Percentiles rank a stretch among this genome's conserved stretches.
phyloP scores from a whole-genome alignment of 2,888 invertebrate genomes.

The Heteromurus nitidus region DNA sequence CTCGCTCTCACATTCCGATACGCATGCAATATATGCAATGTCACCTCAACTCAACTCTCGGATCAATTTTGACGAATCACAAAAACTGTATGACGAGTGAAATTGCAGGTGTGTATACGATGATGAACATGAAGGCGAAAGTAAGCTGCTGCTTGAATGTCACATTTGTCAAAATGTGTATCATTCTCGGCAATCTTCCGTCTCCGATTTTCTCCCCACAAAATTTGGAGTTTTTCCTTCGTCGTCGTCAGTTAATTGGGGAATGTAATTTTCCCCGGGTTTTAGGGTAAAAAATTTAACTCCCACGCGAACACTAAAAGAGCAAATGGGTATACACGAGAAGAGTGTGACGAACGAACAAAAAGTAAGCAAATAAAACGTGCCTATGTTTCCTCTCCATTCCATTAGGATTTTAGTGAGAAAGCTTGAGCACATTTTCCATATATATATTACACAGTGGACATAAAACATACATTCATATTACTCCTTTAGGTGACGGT shows the following conservation, averaged over 20 bases:
- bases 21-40: not conserved
- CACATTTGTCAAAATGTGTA: constrained; percentile 32
- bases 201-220: not conserved
- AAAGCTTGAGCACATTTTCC: too few relatives aligned
- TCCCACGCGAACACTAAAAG: constrained; percentile 56
- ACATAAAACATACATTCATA: too few relatives aligned
- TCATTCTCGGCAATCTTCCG: not conserved
- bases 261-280: constrained; percentile 46
- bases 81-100: not conserved
- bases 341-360: too few relatives aligned
- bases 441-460: too few relatives aligned
- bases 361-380: too few relatives aligned
- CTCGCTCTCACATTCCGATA: constrained; percentile 9
- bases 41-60: not conserved
- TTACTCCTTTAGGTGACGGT: too few relatives aligned
- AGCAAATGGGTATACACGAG: too few relatives aligned
- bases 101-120: constrained; percentile 1
- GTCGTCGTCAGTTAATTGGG: constrained; percentile 42
- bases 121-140: not conserved
- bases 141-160: constrained; percentile 16
- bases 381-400: too few relatives aligned
- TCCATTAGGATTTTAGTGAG: too few relatives aligned
- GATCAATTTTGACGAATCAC: too few relatives aligned
- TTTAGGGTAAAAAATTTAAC: constrained; percentile 40
- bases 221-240: not conserved